Percentiles rank a stretch among this genome's conserved stretches.
Evolutionary conservation across 2,113 vertebrate genomes (phyloP).

Genomic region (Phainopepla nitens): DNA sequence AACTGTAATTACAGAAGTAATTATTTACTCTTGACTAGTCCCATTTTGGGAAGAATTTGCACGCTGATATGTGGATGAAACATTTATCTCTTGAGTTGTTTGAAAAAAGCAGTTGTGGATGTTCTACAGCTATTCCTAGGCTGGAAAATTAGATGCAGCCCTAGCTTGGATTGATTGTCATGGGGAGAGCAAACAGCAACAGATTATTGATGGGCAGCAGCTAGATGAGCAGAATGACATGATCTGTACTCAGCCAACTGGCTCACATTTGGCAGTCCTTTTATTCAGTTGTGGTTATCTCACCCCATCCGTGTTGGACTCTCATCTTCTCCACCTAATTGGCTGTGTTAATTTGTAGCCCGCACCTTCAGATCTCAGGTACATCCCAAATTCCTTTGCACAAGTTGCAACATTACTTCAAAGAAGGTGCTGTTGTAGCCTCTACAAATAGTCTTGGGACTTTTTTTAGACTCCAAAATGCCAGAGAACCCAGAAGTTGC

Average conservation of each 20-base stretch:
- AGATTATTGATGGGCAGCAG: slow-evolving; percentile 39
- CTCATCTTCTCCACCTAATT: slow-evolving; percentile 47
- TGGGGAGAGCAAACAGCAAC: neutral
- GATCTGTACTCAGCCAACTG: neutral
- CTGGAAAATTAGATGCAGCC: slow-evolving; percentile 31
- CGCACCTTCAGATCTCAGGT: slow-evolving; percentile 46
- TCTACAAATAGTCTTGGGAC: slow-evolving; percentile 38
- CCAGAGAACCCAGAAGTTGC: slow-evolving; percentile 18
- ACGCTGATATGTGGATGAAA: neutral
- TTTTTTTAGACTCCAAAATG: slow-evolving; percentile 30
- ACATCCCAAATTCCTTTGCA: slow-evolving; percentile 51
- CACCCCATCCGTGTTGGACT: slow-evolving; percentile 41
- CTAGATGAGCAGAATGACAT: neutral
- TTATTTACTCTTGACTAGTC: slow-evolving; percentile 36
- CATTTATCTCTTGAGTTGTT: slow-evolving; percentile 18
- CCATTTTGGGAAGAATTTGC: slow-evolving; percentile 32
- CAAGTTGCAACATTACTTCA: slow-evolving; percentile 64
- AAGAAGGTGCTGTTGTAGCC: slow-evolving; percentile 48
- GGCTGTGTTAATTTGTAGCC: slow-evolving; percentile 56
- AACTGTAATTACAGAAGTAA: slow-evolving; percentile 36
- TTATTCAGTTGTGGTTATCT: slow-evolving; percentile 39
- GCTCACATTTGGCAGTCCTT: slow-evolving; percentile 11
- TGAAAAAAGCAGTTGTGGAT: slow-evolving; percentile 28
- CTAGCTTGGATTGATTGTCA: neutral
- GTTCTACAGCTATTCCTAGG: slow-evolving; percentile 24